Base-by-base conservation (phyloP, 2,797 vertebrate species). In the Platalea minor region DNA sequence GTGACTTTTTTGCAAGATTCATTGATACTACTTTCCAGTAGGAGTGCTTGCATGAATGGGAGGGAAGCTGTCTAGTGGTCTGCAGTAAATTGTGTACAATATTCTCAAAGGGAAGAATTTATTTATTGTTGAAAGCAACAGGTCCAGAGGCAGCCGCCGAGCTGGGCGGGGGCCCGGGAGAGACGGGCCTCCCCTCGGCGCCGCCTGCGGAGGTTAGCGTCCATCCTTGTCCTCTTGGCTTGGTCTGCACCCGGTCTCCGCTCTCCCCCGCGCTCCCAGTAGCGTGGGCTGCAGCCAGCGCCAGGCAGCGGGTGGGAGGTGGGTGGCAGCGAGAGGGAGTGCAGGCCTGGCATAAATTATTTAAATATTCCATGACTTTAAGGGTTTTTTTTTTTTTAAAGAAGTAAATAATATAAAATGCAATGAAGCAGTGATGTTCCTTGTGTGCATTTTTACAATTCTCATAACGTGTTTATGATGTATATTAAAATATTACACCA, bases 151-250 rank as follows among this genome's bases (percentile, higher is more conserved):
- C 37, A 17, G 57, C 23, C 23, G 7, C n/a, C 10, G 10, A 37
- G 57, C 57, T 60, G 57, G 56, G 31, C 18, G 2, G 10, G 23
- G 31, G 23, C 19, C 9, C 3, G 4, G 26, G 57, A 6, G 17
- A 37, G 33, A 16, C 21, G 8, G 8, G 8, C 37, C 28, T 59
- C 16, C 10, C 39, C 46, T 25, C 3, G 5, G 15, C 67, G 37
- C 28, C 9, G 2, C 6, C 1, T 11, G 4, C 1, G 3, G 12
- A 0, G 1, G 29, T 69, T 12, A 5, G 25, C 10, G 41, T 41
- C 41, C 41, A 41, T 41, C 41, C 41, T 41, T 41, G 41, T 41
- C 41, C 9, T 5, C 15, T 46, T 61, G 13, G 3, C 61, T 65
- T 35, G 1, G 24, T 25, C 19, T 61, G 68, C 21, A 7, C 10